Percentiles rank a stretch among this genome's conserved stretches.
Evolutionary conservation across 2,113 vertebrate genomes (phyloP).

Genomic region (Diglossa brunneiventris): DNA sequence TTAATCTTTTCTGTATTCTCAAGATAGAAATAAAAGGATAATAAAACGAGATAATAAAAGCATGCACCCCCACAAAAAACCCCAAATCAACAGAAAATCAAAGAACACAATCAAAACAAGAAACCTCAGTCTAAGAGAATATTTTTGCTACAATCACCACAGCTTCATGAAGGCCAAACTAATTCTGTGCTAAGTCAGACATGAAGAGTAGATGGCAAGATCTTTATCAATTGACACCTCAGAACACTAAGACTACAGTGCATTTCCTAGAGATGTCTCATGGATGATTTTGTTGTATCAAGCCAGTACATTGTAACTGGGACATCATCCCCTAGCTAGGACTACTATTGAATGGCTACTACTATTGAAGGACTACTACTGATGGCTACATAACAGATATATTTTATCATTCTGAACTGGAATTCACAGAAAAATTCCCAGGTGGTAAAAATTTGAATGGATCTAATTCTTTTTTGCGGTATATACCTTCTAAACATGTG

Average conservation of each 20-base stretch:
- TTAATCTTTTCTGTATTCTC: background rate
- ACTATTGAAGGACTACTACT: background rate
- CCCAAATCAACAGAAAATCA: background rate
- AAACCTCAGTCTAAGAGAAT: background rate
- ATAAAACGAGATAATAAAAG: background rate
- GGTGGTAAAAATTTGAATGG: background rate
- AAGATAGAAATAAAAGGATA: background rate
- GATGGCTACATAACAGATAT: background rate
- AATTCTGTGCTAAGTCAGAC: background rate
- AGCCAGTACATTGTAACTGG: background rate
- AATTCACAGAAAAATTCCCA: background rate
- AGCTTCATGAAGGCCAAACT: background rate
- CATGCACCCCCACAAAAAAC: rapidly evolving
- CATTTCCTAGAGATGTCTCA: background rate
- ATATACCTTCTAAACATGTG: background rate
- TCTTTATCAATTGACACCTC: background rate
- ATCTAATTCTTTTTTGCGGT: background rate
- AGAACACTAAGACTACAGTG: background rate
- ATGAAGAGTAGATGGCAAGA: background rate
- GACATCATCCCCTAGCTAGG: background rate
- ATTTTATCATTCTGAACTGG: background rate
- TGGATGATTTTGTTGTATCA: background rate
- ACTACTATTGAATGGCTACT: background rate
- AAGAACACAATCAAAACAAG: background rate
- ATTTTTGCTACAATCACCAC: background rate